A percentile compares a stretch with the other conserved stretches of the same genome.
phyloP scores from a whole-genome alignment of 2,113 vertebrate genomes.

The Actenoides lindsayi region DNA sequence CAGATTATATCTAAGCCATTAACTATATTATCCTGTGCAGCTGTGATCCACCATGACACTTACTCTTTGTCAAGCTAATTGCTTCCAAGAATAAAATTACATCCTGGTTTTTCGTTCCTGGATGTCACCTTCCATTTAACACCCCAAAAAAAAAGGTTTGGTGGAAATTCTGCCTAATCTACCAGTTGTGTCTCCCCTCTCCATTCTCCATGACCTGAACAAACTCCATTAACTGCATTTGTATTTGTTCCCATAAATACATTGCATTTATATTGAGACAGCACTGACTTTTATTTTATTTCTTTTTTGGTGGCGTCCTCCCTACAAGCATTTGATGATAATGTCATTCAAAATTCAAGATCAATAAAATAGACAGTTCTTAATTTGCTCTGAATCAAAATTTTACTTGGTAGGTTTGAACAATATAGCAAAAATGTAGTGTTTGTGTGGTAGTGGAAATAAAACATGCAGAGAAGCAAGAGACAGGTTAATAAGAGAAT shows the following conservation, averaged over 20 bases:
- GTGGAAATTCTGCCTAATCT: background rate
- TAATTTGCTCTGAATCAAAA: background rate
- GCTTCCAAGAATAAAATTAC: background rate
- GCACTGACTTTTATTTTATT: background rate
- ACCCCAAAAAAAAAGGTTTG: background rate
- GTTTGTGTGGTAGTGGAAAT: background rate
- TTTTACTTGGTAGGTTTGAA: background rate
- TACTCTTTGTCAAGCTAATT: slow-evolving; percentile 3
- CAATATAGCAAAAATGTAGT: background rate
- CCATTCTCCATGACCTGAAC: rapidly evolving
- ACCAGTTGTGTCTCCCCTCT: background rate
- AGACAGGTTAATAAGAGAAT: background rate
- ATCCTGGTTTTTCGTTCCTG: background rate
- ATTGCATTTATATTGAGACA: background rate
- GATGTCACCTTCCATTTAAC: background rate
- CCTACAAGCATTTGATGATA: background rate
- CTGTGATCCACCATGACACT: background rate
- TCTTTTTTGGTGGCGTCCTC: background rate
- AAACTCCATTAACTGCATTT: background rate
- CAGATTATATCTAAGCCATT: background rate
- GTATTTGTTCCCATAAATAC: background rate
- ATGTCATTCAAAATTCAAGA: background rate
- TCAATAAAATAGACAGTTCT: background rate
- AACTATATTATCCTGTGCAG: background rate
- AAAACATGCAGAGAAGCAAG: background rate